phyloP scores from a whole-genome alignment of 2,113 vertebrate genomes.

The Rissa tridactyla region DNA sequence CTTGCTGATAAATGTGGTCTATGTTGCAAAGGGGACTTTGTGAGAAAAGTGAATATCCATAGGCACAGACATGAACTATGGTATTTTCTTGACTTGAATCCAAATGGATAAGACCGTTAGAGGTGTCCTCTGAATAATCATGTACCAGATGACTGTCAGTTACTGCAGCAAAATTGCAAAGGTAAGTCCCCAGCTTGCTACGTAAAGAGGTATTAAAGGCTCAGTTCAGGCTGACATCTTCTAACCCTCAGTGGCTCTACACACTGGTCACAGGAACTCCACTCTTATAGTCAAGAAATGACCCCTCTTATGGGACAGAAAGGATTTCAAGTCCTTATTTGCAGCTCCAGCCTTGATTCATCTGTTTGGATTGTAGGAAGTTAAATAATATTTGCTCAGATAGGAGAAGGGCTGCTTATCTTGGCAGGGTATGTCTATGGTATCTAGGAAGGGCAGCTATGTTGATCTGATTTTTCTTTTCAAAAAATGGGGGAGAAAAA shows the following conservation, averaged over 20 bases:
- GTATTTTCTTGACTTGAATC: neutral
- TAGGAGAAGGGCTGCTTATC: neutral
- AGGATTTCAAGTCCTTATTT: neutral
- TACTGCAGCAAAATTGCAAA: neutral
- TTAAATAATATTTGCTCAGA: neutral
- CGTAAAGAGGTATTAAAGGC: neutral
- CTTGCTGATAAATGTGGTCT: neutral
- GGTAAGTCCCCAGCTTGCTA: neutral
- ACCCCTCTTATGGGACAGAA: neutral
- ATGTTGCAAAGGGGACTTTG: neutral
- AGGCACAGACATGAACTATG: neutral
- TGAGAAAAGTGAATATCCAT: neutral
- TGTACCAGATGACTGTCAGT: neutral
- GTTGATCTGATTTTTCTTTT: neutral
- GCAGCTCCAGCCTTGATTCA: neutral
- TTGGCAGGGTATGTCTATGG: neutral
- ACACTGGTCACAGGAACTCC: neutral
- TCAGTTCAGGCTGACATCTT: neutral
- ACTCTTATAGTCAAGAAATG: neutral
- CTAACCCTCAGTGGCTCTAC: neutral
- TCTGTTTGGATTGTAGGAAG: neutral
- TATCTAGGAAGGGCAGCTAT: neutral
- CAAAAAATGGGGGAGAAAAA: neutral
- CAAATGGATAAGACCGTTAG: neutral
- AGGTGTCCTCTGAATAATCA: neutral